A percentile compares a stretch with the other conserved stretches of the same genome.
Evolutionary conservation across 2,888 invertebrate genomes (phyloP).

Genomic region (Drosophila anomelani): DNA sequence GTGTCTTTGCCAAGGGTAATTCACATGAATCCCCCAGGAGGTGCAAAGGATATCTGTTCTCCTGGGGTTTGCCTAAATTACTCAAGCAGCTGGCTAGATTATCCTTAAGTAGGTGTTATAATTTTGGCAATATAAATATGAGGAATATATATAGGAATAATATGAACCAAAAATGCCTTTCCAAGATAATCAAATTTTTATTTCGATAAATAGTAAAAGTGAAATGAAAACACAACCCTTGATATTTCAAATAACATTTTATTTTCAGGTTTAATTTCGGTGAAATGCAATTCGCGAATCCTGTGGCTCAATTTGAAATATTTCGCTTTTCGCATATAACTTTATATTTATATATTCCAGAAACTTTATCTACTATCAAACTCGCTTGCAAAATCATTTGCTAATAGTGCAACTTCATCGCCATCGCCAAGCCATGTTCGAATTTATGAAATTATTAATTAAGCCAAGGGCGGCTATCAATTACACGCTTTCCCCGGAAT

Average conservation of each 20-base stretch:
- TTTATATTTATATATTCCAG: neutral
- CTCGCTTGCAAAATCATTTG: neutral
- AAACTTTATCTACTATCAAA: neutral
- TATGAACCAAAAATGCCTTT: neutral
- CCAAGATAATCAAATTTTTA: too few species aligned
- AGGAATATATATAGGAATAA: neutral
- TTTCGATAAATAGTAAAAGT: neutral
- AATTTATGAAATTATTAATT: constrained; percentile 74
- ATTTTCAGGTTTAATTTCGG: neutral
- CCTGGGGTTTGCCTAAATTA: neutral
- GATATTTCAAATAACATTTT: neutral
- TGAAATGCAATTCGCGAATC: neutral
- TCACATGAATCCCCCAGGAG: constrained; percentile 9
- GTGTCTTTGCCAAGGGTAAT: constrained; percentile 12
- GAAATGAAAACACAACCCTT: neutral
- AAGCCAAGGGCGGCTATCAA: constrained; percentile 74
- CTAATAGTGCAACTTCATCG: constrained; percentile 3
- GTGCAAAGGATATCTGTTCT: neutral
- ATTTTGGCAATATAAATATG: neutral
- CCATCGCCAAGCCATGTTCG: constrained; percentile 31
- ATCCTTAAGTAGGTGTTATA: neutral
- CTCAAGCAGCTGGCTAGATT: neutral
- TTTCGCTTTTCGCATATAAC: neutral
- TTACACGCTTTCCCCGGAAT: constrained; percentile 71
- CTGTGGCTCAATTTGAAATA: too few species aligned